Percentiles rank a stretch among this genome's conserved stretches.
Evolutionary conservation across 2,113 vertebrate species (phyloP).

Genomic region (Cololabis saira): DNA sequence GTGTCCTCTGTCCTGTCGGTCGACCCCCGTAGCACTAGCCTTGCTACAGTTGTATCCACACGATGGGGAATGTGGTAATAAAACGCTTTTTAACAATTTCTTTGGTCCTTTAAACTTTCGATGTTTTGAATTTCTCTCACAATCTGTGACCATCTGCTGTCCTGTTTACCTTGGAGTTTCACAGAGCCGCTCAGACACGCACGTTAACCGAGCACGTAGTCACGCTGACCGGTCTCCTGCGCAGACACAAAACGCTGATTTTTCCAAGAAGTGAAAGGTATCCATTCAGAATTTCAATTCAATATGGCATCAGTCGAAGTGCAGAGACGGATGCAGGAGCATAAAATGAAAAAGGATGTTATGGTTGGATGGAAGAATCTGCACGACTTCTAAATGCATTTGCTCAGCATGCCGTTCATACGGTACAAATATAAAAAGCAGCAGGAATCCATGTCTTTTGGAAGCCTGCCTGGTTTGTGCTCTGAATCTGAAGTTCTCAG

Average conservation of each 20-base stretch:
- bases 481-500: constrained; percentile 48
- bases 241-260: constrained; percentile 29
- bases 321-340: constrained; percentile 18
- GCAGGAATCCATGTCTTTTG: constrained; percentile 41
- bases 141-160: constrained; percentile 27
- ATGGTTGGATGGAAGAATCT: constrained; percentile 18
- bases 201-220: constrained; percentile 38
- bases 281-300: constrained; percentile 42
- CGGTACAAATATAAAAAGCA: constrained; percentile 36
- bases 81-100: constrained; percentile 25
- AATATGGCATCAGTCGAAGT: constrained; percentile 39
- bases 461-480: constrained; percentile 30
- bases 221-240: constrained; percentile 14
- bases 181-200: constrained; percentile 32
- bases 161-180: constrained; percentile 15
- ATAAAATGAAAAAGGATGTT: constrained; percentile 27
- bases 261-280: constrained; percentile 20
- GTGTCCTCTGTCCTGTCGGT: too few species aligned
- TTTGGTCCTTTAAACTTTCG: not conserved
- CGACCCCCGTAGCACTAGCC: too few species aligned
- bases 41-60: not conserved
- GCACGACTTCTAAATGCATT: constrained; percentile 26
- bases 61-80: constrained; percentile 22
- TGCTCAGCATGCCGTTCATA: constrained; percentile 27
- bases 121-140: constrained; percentile 32